Conservation (phyloP, 2,113 vertebrate species). For the human (Homo sapiens) region DNA sequence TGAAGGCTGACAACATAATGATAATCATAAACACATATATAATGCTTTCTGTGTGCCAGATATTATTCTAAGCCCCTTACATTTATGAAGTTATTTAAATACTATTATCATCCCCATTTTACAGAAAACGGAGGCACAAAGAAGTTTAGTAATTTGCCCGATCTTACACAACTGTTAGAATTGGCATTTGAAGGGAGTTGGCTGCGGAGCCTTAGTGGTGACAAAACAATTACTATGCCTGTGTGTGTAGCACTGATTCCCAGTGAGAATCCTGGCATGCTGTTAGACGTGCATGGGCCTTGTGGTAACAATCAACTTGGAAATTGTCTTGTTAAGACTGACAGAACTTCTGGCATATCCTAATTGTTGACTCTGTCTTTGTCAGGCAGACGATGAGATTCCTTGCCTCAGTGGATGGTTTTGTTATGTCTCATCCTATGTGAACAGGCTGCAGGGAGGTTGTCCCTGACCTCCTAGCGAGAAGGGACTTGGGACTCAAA, state of each 20-base stretch:
- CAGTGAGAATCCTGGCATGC: not conserved
- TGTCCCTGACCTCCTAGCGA: not conserved
- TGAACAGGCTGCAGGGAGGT: not conserved
- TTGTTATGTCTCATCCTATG: not conserved
- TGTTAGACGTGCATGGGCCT: not conserved
- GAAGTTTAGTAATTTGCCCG: not conserved
- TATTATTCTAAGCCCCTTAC: not conserved
- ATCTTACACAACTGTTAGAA: not conserved
- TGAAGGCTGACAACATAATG: not conserved
- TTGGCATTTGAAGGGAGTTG: not conserved
- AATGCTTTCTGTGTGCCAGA: not conserved
- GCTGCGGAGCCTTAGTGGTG: not conserved
- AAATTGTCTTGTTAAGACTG: not conserved
- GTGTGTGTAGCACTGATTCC: not conserved
- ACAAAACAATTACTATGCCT: not conserved
- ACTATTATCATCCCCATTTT: not conserved
- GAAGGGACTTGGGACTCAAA: not conserved
- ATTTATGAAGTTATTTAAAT: conserved; percentile 46
- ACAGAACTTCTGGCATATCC: not conserved
- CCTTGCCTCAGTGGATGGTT: not conserved
- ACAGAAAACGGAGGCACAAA: not conserved
- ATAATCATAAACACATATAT: not conserved
- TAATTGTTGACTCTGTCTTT: not conserved
- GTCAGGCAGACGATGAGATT: not conserved
- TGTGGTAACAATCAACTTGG: not conserved